Percentiles rank a stretch among this genome's conserved stretches.
Conservation (phyloP, 2,113 vertebrate species). For the Etia nguti region DNA sequence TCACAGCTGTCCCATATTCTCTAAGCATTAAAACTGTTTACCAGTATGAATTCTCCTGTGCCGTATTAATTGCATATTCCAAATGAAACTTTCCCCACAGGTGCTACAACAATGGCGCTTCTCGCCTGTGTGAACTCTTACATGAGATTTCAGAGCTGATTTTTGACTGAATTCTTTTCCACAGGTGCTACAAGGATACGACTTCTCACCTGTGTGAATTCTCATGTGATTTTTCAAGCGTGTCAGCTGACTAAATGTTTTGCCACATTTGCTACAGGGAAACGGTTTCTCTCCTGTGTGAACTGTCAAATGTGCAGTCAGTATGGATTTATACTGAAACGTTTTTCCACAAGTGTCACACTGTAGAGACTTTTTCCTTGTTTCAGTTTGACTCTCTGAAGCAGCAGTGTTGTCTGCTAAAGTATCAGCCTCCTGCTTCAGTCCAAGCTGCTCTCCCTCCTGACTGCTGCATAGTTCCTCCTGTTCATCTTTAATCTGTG, state of each 20-base stretch:
- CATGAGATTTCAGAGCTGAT: not conserved
- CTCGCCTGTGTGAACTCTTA: not conserved
- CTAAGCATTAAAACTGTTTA: not conserved
- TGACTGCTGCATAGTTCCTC: not conserved
- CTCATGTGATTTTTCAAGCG: not conserved
- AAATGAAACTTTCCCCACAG: not conserved
- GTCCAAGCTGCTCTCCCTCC: not conserved
- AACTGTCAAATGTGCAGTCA: not conserved
- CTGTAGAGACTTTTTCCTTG: not conserved
- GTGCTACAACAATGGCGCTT: not conserved
- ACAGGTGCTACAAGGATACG: not conserved
- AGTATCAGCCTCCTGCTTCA: not conserved
- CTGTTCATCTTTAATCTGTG: not conserved
- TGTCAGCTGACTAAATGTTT: not conserved
- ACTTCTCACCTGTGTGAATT: not conserved
- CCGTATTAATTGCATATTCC: not conserved
- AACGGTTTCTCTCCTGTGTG: not conserved
- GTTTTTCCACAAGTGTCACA: not conserved
- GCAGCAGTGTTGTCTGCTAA: not conserved
- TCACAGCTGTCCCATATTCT: not conserved
- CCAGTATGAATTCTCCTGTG: not conserved
- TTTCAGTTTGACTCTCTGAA: not conserved
- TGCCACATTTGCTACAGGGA: not conserved
- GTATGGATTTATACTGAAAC: not conserved
- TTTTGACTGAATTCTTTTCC: not conserved